Evolutionary conservation across 2,113 vertebrate species (phyloP).

Genomic region (Cygnus buccinator): DNA sequence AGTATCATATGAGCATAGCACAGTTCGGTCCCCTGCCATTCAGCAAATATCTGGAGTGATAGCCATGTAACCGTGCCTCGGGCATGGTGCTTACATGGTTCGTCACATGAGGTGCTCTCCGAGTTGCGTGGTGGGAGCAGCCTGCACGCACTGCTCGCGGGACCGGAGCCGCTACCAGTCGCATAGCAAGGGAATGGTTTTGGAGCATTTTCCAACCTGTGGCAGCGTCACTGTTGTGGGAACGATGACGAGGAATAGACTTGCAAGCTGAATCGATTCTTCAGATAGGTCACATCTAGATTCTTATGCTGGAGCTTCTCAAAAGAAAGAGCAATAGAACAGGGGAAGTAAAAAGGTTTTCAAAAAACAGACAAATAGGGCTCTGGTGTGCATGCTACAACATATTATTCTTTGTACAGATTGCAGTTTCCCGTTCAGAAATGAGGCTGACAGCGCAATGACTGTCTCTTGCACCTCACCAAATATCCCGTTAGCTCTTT

Average conservation of each 20-base stretch:
- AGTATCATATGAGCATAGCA: not conserved
- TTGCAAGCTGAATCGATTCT: not conserved
- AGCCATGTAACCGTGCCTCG: fast-evolving
- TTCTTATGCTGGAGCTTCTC: not conserved
- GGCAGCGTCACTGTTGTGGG: not conserved
- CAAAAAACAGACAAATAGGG: not conserved
- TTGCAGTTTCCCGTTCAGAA: not conserved
- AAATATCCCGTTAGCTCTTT: not conserved
- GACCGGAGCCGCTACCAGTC: not conserved
- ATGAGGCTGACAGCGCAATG: not conserved
- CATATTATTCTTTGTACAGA: not conserved
- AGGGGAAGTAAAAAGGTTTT: not conserved
- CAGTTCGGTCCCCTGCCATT: not conserved
- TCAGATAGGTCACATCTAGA: not conserved
- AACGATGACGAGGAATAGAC: not conserved
- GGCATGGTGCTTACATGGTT: not conserved
- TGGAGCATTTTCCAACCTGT: not conserved
- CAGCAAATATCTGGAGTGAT: not conserved
- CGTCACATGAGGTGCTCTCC: not conserved
- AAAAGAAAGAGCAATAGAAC: not conserved
- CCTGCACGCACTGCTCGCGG: fast-evolving
- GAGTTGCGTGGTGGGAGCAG: not conserved
- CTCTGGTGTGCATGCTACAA: not conserved
- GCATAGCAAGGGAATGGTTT: not conserved
- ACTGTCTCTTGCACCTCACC: not conserved